Evolutionary conservation across 2,888 invertebrate genomes (phyloP).

Genomic region (Fragum sueziense): DNA sequence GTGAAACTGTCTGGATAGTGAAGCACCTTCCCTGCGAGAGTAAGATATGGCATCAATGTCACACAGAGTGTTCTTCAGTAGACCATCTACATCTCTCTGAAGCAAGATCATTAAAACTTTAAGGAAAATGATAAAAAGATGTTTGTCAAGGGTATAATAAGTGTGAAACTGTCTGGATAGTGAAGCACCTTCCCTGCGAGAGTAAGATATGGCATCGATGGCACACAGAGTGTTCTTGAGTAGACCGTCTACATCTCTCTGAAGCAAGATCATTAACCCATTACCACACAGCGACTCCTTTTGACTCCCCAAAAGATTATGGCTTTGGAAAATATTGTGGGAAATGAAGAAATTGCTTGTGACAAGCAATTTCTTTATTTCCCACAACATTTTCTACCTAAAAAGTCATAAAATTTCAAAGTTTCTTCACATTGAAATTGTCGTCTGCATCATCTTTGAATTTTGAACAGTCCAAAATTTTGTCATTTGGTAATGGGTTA

Average conservation of each 20-base stretch:
- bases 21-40: constrained; percentile 82
- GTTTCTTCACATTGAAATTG: too few relatives aligned
- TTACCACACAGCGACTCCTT: too few relatives aligned
- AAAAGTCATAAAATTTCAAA: too few relatives aligned
- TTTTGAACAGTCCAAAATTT: too few relatives aligned
- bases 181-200: constrained; percentile 83
- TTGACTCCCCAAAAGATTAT: too few relatives aligned
- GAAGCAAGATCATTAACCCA: background rate
- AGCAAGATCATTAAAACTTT: background rate
- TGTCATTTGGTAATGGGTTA: too few relatives aligned
- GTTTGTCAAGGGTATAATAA: constrained; percentile 89
- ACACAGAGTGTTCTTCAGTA: constrained; percentile 68
- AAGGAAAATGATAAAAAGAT: too few relatives aligned
- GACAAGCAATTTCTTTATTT: too few relatives aligned
- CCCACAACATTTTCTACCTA: too few relatives aligned
- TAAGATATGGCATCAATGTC: constrained; percentile 91
- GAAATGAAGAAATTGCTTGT: too few relatives aligned
- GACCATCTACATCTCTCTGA: constrained; percentile 65
- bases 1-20: constrained; percentile 88
- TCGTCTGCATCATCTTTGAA: too few relatives aligned
- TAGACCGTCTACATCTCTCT: constrained; percentile 66
- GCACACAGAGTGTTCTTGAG: constrained; percentile 79
- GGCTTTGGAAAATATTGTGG: too few relatives aligned
- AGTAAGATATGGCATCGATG: constrained; percentile 91
- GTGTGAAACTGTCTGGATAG: constrained; percentile 90